Percentiles rank a stretch among this genome's conserved stretches.
Conservation (phyloP, 2,888 invertebrate genomes). For the Eupithecia insigniata region DNA sequence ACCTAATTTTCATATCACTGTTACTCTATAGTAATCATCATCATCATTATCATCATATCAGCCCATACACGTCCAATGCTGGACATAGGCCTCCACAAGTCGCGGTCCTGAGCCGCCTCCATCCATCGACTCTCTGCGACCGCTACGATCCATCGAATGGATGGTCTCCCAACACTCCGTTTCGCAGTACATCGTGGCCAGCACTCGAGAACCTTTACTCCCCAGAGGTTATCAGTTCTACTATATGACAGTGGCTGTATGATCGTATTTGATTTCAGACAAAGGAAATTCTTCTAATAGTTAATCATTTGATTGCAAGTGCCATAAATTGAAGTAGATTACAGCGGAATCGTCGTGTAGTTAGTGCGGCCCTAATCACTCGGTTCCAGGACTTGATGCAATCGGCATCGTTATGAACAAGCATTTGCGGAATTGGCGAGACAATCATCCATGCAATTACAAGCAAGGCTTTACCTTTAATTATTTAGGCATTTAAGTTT, state of each 20-base stretch:
- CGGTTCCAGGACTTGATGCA: constrained; percentile 21
- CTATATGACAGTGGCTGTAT: no score
- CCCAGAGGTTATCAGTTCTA: no score
- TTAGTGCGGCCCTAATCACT: constrained; percentile 25
- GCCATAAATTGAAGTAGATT: constrained; percentile 10
- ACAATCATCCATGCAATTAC: constrained; percentile 7
- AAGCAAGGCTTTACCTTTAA: background rate
- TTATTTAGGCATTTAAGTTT: background rate
- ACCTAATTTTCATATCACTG: background rate
- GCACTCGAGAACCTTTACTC: no score
- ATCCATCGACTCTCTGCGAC: no score
- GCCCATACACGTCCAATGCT: no score
- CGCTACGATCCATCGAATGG: no score
- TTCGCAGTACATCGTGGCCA: no score
- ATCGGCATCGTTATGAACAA: constrained; percentile 2
- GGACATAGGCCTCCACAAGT: no score
- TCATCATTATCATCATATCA: no score
- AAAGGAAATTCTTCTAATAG: background rate
- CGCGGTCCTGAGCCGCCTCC: no score
- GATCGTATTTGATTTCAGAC: background rate
- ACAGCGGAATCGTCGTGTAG: background rate
- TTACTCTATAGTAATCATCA: no score
- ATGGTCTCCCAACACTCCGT: no score
- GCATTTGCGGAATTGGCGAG: constrained; percentile 11
- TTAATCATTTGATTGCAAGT: background rate